A percentile compares a stretch with the other conserved stretches of the same genome.
phyloP scores from a whole-genome alignment of 2,113 vertebrate species.

The Osmerus eperlanus region DNA sequence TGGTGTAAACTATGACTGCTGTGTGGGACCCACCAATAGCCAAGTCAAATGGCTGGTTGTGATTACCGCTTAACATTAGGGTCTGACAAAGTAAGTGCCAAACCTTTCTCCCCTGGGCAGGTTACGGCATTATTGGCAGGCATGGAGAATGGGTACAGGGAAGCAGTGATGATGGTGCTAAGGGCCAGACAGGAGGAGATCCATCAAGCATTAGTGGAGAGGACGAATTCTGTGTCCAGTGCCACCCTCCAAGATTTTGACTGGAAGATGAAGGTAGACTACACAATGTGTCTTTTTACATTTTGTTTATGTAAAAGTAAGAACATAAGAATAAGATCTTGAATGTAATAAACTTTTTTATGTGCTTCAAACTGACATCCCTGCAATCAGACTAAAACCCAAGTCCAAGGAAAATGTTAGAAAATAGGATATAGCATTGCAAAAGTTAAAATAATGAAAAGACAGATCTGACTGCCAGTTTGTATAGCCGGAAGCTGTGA shows the following conservation, averaged over 20 bases:
- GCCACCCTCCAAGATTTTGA: conserved; percentile 89
- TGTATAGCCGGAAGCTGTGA: too few relatives aligned
- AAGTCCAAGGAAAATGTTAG: too few relatives aligned
- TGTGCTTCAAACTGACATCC: too few relatives aligned
- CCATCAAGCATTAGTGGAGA: conserved; percentile 74
- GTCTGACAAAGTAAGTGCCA: conserved; percentile 2
- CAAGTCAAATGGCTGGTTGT: background rate
- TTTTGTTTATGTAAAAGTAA: background rate
- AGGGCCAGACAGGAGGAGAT: conserved; percentile 83
- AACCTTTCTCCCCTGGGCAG: conserved; percentile 60
- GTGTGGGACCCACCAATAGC: background rate
- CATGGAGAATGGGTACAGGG: conserved; percentile 66
- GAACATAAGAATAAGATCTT: too few relatives aligned
- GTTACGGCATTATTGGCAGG: conserved; percentile 70
- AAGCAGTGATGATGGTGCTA: conserved; percentile 75
- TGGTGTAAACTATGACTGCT: background rate
- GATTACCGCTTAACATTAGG: background rate
- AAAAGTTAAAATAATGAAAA: too few relatives aligned
- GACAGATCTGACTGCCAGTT: too few relatives aligned
- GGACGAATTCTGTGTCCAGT: conserved; percentile 80
- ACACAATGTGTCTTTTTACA: background rate
- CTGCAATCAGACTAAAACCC: too few relatives aligned
- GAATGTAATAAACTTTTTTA: too few relatives aligned
- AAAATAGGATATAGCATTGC: too few relatives aligned
- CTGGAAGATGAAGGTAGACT: conserved; percentile 91